phyloP scores from a whole-genome alignment of 1,140 invertebrate species.

The Apolygus lucorum region DNA sequence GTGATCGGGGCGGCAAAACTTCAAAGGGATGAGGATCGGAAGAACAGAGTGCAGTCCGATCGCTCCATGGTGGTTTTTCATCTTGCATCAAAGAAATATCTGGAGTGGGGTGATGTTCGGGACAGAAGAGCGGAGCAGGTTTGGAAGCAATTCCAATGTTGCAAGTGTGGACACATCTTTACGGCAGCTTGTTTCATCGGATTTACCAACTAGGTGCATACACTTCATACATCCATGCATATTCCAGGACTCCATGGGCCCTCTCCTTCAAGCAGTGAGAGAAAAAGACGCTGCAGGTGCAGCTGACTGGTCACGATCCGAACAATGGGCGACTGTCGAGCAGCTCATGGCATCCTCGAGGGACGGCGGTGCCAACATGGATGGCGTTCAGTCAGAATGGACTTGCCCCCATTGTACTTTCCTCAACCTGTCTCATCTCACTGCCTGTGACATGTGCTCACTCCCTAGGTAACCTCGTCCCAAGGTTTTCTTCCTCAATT shows the following conservation, averaged over 20 bases:
- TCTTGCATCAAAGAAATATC: too few species aligned
- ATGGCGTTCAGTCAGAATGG: constrained; percentile 47
- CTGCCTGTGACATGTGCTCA: constrained; percentile 84
- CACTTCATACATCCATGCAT: background rate
- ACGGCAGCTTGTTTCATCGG: too few species aligned
- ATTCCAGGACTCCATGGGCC: constrained; percentile 57
- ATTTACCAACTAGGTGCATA: too few species aligned
- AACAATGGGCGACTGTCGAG: constrained; percentile 82
- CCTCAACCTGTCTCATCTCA: constrained; percentile 64
- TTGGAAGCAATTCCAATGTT: too few species aligned
- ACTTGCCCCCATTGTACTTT: constrained; percentile 90
- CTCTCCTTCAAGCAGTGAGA: constrained; percentile 67
- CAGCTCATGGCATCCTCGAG: constrained; percentile 62
- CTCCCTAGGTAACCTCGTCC: constrained; percentile 56
- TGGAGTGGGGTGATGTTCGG: too few species aligned
- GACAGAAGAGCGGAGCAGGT: too few species aligned
- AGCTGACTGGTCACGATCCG: constrained; percentile 63
- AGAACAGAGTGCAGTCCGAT: too few species aligned
- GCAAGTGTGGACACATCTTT: too few species aligned
- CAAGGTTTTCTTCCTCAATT: background rate
- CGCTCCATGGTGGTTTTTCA: too few species aligned
- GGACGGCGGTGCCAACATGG: constrained; percentile 30
- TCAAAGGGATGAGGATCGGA: too few species aligned
- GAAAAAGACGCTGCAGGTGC: constrained; percentile 59
- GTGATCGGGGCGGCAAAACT: too few species aligned